These are phyloP conservation scores for Rhyacophila evoluta DNA, from an alignment of 2,888 invertebrate species.

Conservation along the genomic window DNA sequence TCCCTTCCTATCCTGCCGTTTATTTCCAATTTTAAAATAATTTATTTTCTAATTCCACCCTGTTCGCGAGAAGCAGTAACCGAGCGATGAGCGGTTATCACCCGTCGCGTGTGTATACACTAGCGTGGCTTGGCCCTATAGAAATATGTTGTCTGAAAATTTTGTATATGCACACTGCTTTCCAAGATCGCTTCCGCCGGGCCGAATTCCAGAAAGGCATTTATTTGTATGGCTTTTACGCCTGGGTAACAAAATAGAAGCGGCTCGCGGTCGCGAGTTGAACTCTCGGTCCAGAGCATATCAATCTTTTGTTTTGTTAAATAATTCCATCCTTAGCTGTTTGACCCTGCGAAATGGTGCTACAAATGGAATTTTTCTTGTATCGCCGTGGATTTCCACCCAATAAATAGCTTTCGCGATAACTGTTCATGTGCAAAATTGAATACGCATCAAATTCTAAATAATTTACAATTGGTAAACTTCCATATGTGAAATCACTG, in stretches of 20 bases:
- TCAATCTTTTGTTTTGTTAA: slow-evolving; percentile 4
- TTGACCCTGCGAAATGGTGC: too few species aligned
- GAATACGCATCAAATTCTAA: too few species aligned
- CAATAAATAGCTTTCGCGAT: too few species aligned
- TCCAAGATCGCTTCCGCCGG: background rate
- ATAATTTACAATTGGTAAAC: too few species aligned
- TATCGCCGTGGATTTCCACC: too few species aligned
- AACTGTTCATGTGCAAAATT: too few species aligned
- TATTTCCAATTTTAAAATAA: background rate
- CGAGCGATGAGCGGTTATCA: background rate
- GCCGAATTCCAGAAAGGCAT: background rate
- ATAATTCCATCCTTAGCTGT: too few species aligned
- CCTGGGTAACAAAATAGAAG: slow-evolving; percentile 2
- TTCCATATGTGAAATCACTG: too few species aligned
- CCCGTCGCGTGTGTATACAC: background rate
- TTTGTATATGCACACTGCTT: background rate
- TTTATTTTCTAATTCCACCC: background rate
- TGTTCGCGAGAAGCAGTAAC: background rate
- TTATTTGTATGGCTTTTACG: background rate
- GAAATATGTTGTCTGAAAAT: background rate
- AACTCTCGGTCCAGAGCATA: background rate
- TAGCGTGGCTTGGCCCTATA: background rate
- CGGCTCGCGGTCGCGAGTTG: background rate
- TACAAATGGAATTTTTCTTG: too few species aligned
- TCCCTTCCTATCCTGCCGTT: slow-evolving; percentile 35